Percentiles rank a stretch among this genome's conserved stretches.
phyloP scores from a whole-genome alignment of 2,888 invertebrate species.

The Acleris cristana region DNA sequence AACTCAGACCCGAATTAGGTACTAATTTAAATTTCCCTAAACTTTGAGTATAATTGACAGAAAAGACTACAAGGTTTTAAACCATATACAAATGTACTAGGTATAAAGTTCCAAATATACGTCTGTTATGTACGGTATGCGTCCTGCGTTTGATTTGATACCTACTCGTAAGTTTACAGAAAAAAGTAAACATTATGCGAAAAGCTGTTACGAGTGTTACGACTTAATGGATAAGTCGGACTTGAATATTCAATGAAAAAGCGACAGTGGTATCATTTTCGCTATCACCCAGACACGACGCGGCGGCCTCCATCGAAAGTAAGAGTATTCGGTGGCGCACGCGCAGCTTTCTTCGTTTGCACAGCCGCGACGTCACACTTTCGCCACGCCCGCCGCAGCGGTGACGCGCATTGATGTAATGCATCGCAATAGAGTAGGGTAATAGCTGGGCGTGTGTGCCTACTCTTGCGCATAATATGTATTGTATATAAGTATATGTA shows the following conservation, averaged over 20 bases:
- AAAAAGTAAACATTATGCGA: slow-evolving; percentile 14
- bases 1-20: slow-evolving; percentile 48
- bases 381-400: slow-evolving; percentile 57
- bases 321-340: slow-evolving; percentile 73
- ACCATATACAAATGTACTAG: too few species aligned
- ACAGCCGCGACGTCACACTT: slow-evolving; percentile 76
- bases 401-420: slow-evolving; percentile 76
- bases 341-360: slow-evolving; percentile 81
- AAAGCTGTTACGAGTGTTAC: slow-evolving; percentile 44
- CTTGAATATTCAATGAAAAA: slow-evolving; percentile 77
- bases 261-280: slow-evolving; percentile 78
- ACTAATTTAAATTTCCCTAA: too few species aligned
- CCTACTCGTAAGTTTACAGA: too few species aligned
- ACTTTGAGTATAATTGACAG: too few species aligned
- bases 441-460: slow-evolving; percentile 47
- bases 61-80: too few species aligned
- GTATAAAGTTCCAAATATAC: too few species aligned
- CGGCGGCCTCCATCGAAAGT: slow-evolving; percentile 75
- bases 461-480: slow-evolving; percentile 37
- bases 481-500: too few species aligned
- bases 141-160: too few species aligned
- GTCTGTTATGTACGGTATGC: too few species aligned
- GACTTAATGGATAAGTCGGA: slow-evolving; percentile 76
- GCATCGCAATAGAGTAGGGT: slow-evolving; percentile 57
- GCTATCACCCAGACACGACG: slow-evolving; percentile 79